These are phyloP conservation scores for Peromyscus californicus DNA, from an alignment of 2,113 vertebrate species.

Conservation along the genomic window DNA sequence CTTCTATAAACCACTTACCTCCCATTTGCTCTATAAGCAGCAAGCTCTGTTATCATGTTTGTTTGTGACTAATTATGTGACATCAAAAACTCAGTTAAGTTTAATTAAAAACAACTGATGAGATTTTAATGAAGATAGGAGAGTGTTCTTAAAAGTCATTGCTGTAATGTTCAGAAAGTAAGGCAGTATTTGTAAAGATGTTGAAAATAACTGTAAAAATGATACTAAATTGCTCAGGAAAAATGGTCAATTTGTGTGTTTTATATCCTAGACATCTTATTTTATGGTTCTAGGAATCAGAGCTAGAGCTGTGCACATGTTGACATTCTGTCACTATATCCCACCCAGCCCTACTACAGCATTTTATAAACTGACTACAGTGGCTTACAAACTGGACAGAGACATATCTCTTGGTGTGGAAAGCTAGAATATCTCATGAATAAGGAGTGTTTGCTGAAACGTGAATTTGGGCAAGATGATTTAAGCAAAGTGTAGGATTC, in stretches of 20 bases:
- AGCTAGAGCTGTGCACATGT: not conserved
- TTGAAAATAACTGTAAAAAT: not conserved
- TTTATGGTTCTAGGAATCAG: not conserved
- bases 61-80: not conserved
- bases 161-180: constrained; percentile 15
- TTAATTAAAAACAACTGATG: not conserved
- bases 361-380: constrained; percentile 38
- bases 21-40: constrained; percentile 1
- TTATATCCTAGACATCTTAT: not conserved
- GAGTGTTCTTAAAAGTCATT: constrained; percentile 39
- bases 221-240: not conserved
- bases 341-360: too few species aligned
- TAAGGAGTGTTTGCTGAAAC: constrained; percentile 2
- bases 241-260: not conserved
- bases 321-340: not conserved
- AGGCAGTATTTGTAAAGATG: not conserved
- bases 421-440: not conserved
- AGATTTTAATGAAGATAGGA: constrained; percentile 8
- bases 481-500: constrained; percentile 49
- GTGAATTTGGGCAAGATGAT: constrained; percentile 30
- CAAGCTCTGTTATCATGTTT: not conserved
- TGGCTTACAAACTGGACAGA: constrained; percentile 36
- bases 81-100: not conserved
- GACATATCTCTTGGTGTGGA: not conserved
- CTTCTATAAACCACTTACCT: not conserved